Conservation (phyloP, 2,888 invertebrate genomes). For the Ophonus ardosiacus region DNA sequence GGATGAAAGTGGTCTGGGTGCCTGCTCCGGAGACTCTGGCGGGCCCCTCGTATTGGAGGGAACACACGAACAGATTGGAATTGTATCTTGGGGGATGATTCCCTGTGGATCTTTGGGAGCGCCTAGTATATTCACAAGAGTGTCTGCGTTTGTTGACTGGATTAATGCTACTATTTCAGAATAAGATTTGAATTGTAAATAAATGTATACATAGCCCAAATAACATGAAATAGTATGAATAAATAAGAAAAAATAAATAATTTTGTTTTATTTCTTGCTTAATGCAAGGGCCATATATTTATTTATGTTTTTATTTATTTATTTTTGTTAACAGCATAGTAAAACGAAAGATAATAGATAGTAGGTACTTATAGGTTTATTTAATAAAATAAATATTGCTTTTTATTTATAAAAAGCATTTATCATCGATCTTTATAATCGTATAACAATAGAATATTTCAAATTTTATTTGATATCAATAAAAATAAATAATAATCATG, state of each 20-base stretch:
- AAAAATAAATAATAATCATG: constrained; percentile 7
- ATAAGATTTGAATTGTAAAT: constrained; percentile 54
- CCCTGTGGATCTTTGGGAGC: constrained; percentile 78
- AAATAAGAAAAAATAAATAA: too few relatives aligned
- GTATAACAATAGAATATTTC: too few relatives aligned
- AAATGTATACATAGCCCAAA: background rate
- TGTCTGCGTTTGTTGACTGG: constrained; percentile 76
- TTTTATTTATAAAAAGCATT: too few relatives aligned
- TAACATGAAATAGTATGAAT: too few relatives aligned
- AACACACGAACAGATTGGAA: constrained; percentile 73
- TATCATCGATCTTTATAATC: too few relatives aligned
- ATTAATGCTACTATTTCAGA: constrained; percentile 69
- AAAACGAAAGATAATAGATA: too few relatives aligned
- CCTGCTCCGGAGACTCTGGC: constrained; percentile 79
- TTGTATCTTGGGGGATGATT: constrained; percentile 79
- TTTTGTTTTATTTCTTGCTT: too few relatives aligned
- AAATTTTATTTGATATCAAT: background rate
- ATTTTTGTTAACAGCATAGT: too few relatives aligned
- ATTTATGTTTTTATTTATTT: too few relatives aligned
- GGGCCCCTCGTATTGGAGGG: constrained; percentile 75
- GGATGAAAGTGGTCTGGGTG: constrained; percentile 75
- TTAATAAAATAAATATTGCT: too few relatives aligned
- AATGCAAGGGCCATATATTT: too few relatives aligned
- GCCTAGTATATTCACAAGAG: constrained; percentile 78
- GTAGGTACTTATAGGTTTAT: too few relatives aligned